Base-by-base conservation (phyloP, 1,140 invertebrate genomes). In the Caerostris extrusa region DNA sequence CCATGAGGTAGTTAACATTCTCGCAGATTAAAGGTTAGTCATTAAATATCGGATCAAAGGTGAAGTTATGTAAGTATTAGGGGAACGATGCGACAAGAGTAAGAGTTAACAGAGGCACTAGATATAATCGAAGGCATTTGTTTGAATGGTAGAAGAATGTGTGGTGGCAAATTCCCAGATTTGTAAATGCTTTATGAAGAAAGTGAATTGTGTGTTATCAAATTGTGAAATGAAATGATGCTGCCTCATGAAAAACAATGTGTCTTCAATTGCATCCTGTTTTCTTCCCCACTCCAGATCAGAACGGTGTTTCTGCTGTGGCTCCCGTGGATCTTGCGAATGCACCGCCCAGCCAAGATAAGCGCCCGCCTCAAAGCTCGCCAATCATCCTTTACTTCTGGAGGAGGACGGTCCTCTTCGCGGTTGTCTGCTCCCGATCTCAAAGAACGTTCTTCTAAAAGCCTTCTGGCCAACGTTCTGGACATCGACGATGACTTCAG, bases 401-500 rank as follows among this genome's bases (percentile, higher is more conserved):
- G 19, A 58, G 57, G 58, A 53, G 8, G 57, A 10, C 98, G 98
- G 97, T 93, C 98, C 58, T 97, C 98, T 34, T 88, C 95, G 17
- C 94, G 95, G 12, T 94, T 95, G n/a, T 95, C 96, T 64, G 98
- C 99, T 95, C 96, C 99, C 95, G 98, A 99, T 96, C 96, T 99
- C 93, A 98, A 98, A 96, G 98, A 99, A 95, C 97, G 98, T 81
- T 98, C 98, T 85, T 99, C 98, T 90, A 98, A 98, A 96, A 98
- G 98, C 95, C 97, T 99, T 93, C 96, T 99, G 95, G 98, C 98
- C 94, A 99, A 99, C 96, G 98, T 99, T 95, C 97, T 99, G 95
- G 98, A 99, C 96, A 98, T 99, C 95, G 98, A 99, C 96, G 98
- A 99, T 96, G 98, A 98, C 97, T 98, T 98, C 96, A 97, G 98